These are phyloP conservation scores for Phalera bucephala DNA, from an alignment of 2,888 invertebrate species.

Conservation along the genomic window DNA sequence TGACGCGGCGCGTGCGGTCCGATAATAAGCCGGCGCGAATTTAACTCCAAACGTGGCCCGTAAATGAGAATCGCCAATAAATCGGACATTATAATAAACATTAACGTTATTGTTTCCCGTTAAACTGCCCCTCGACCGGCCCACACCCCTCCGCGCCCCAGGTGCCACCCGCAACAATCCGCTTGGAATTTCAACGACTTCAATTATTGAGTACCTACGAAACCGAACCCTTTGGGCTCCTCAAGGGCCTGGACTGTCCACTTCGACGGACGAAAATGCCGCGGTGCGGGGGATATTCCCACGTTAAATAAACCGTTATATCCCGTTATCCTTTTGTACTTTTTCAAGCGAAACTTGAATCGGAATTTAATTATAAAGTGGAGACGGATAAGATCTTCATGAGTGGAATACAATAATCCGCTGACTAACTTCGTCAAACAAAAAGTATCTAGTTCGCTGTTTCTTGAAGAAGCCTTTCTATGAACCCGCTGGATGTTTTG, in stretches of 20 bases:
- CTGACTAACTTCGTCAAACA: neutral
- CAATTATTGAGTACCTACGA: conserved; percentile 79
- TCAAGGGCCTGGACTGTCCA: conserved; percentile 77
- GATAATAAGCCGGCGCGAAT: conserved; percentile 67
- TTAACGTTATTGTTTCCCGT: conserved; percentile 76
- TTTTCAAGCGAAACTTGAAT: conserved; percentile 29
- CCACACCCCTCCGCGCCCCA: conserved; percentile 33
- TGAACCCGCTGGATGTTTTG: conserved; percentile 1
- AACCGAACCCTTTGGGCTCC: conserved; percentile 73
- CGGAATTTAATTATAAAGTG: conserved; percentile 50
- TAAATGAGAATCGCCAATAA: conserved; percentile 78
- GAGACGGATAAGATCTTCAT: conserved; percentile 12
- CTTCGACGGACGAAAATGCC: conserved; percentile 70
- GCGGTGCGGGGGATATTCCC: conserved; percentile 54
- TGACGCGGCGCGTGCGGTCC: conserved; percentile 52
- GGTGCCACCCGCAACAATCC: conserved; percentile 72
- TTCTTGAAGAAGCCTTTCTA: neutral
- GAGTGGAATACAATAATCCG: conserved; percentile 1
- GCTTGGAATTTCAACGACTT: conserved; percentile 79
- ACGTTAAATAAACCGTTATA: conserved; percentile 64
- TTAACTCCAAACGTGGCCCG: conserved; percentile 57
- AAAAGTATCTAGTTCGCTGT: conserved; percentile 3
- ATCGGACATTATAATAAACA: conserved; percentile 79
- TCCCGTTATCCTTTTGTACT: conserved; percentile 45
- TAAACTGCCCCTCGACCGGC: conserved; percentile 43